Conservation (phyloP, 2,888 invertebrate genomes). For the Colletes collaris region DNA sequence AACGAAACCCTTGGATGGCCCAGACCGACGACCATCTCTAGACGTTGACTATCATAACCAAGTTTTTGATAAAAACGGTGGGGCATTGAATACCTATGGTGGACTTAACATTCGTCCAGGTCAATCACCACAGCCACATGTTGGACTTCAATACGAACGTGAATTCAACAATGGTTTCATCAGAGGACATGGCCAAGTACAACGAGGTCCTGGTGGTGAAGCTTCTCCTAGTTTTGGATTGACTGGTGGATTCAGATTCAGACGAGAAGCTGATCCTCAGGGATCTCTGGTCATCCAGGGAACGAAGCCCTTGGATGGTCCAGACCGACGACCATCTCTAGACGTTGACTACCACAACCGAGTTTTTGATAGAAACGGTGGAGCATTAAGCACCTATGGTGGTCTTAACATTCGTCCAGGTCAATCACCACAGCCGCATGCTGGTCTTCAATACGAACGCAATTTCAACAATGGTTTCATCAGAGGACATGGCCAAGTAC, state of each 20-base stretch:
- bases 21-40: conserved; percentile 61
- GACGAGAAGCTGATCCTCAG: conserved; percentile 45
- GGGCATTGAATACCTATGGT: conserved; percentile 56
- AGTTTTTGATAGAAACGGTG: conserved; percentile 52
- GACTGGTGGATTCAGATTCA: neutral
- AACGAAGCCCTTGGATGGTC: conserved; percentile 58
- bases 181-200: conserved; percentile 55
- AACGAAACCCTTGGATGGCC: conserved; percentile 58
- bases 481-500: conserved; percentile 55
- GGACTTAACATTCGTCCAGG: conserved; percentile 56
- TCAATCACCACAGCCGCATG: conserved; percentile 54
- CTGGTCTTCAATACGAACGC: conserved; percentile 60
- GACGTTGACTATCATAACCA: conserved; percentile 61
- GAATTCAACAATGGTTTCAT: conserved; percentile 59
- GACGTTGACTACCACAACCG: conserved; percentile 61
- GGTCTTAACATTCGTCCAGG: conserved; percentile 56
- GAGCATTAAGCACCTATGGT: conserved; percentile 56
- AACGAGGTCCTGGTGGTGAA: conserved; percentile 38
- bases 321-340: conserved; percentile 61
- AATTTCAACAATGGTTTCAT: conserved; percentile 60
- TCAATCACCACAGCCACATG: conserved; percentile 54
- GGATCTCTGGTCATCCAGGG: conserved; percentile 51
- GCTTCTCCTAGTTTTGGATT: conserved; percentile 15
- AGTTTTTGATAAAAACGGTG: conserved; percentile 52
- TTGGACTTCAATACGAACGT: conserved; percentile 59